These are phyloP conservation scores for Dryobates pubescens DNA, from an alignment of 2,797 vertebrate genomes.

Conservation along the genomic window DNA sequence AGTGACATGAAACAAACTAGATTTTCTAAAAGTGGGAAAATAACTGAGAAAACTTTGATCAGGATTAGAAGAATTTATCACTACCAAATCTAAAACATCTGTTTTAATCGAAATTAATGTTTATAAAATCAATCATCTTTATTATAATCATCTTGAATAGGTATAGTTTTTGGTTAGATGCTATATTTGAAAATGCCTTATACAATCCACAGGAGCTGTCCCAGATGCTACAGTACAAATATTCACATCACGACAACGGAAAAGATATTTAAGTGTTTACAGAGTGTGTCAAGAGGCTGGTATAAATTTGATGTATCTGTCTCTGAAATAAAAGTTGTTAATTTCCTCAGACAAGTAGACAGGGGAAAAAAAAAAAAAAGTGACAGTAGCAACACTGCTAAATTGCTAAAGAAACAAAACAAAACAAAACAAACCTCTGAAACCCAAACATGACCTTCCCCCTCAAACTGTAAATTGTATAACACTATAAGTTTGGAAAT, in stretches of 20 bases:
- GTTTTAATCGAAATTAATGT: not conserved
- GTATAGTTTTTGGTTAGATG: not conserved
- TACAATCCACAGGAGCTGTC: not conserved
- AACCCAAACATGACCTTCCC: fast-evolving
- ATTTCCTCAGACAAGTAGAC: not conserved
- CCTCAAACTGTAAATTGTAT: not conserved
- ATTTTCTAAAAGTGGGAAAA: not conserved
- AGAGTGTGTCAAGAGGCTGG: not conserved
- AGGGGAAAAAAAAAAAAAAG: not conserved
- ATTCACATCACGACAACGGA: not conserved
- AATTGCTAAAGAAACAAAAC: not conserved
- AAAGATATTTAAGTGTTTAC: not conserved
- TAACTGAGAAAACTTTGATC: not conserved
- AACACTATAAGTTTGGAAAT: not conserved
- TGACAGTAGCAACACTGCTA: not conserved
- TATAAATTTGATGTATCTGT: not conserved
- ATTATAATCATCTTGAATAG: not conserved
- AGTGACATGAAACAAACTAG: not conserved
- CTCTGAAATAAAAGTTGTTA: not conserved
- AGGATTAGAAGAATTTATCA: not conserved
- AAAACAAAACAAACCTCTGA: no score
- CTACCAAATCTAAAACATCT: not conserved
- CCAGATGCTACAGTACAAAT: not conserved
- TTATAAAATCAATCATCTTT: not conserved
- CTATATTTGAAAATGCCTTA: not conserved